Conservation (phyloP, 2,797 vertebrate species). For the Alfaro cultratus region DNA sequence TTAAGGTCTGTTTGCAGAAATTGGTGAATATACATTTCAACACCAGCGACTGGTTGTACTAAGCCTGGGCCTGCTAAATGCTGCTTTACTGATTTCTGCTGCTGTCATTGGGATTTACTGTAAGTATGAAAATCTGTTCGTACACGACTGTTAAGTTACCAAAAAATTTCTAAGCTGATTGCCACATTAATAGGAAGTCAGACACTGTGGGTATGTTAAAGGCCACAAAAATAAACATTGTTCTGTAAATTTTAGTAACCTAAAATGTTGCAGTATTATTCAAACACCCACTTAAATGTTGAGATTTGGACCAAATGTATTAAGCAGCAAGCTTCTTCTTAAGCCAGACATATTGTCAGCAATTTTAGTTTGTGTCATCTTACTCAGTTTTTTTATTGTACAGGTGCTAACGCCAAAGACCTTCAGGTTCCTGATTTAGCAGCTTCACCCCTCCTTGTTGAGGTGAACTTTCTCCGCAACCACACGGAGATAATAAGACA, state of each 20-base stretch:
- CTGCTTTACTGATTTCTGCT: constrained; percentile 60
- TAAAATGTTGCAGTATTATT: background rate
- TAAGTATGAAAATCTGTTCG: constrained; percentile 55
- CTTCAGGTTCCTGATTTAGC: constrained; percentile 34
- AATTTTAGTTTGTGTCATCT: background rate
- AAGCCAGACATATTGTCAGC: background rate
- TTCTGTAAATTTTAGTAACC: background rate
- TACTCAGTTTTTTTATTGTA: constrained; percentile 10
- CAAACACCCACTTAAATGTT: background rate
- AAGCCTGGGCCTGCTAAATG: constrained; percentile 62
- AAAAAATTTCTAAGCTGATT: background rate
- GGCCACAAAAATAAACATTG: background rate
- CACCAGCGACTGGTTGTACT: constrained; percentile 47
- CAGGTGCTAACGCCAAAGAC: constrained; percentile 60
- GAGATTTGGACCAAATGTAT: background rate
- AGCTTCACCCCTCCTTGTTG: constrained; percentile 26
- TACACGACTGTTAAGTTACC: background rate
- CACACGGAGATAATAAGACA: constrained; percentile 41
- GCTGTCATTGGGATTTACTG: constrained; percentile 68
- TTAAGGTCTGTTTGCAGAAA: constrained; percentile 42
- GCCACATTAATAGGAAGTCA: background rate
- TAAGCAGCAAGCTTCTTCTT: background rate
- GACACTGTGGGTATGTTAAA: background rate
- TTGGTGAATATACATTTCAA: constrained; percentile 32
- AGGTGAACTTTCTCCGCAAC: constrained; percentile 66